A percentile compares a stretch with the other conserved stretches of the same genome.
These are phyloP conservation scores for Chamaetylas fuelleborni DNA, from an alignment of 2,113 vertebrate species.

Conservation along the genomic window DNA sequence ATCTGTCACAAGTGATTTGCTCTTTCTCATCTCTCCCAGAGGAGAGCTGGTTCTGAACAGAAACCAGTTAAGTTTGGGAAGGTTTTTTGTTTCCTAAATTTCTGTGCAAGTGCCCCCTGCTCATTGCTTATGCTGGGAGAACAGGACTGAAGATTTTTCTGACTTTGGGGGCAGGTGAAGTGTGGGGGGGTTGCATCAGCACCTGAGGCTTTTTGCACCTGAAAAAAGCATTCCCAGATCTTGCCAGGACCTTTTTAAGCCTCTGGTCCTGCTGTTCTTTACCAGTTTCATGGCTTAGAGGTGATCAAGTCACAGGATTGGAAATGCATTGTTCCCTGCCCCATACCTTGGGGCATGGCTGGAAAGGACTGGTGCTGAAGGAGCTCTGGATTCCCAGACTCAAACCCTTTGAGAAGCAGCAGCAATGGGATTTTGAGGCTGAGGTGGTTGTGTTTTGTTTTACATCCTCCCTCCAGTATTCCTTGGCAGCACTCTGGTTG, in stretches of 20 bases:
- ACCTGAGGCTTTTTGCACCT: neutral
- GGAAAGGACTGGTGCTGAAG: neutral
- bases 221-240: neutral
- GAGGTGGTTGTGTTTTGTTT: neutral
- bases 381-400: neutral
- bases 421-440: neutral
- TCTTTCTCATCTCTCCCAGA: conserved; percentile 1
- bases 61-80: neutral
- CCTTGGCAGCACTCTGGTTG: neutral
- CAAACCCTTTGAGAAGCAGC: neutral
- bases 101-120: neutral
- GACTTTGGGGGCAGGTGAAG: neutral
- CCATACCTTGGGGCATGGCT: neutral
- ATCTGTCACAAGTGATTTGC: conserved; percentile 43
- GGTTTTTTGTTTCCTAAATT: neutral
- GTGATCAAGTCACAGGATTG: neutral
- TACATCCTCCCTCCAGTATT: neutral
- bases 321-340: neutral
- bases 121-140: neutral
- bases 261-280: neutral
- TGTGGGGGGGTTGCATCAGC: neutral
- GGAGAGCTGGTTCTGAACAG: neutral
- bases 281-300: neutral
- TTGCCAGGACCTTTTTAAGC: neutral
- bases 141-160: neutral